These are phyloP conservation scores for Hormiphora californensis DNA, from an alignment of 37 sponge, comb jelly and placozoan genomes.

Conservation along the genomic window DNA sequence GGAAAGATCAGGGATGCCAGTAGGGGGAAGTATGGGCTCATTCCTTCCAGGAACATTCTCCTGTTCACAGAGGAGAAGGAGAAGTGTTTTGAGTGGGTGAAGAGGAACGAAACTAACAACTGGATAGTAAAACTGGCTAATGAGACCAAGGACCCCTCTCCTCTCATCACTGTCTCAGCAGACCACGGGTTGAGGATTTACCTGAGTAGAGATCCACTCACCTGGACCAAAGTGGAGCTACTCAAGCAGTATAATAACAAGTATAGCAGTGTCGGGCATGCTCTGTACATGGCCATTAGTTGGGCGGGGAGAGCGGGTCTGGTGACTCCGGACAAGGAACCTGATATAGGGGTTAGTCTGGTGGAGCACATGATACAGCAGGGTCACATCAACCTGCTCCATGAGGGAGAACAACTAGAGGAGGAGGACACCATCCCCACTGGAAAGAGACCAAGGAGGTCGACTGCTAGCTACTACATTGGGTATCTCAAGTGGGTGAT, in stretches of 20 bases:
- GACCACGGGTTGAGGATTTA: too few species aligned
- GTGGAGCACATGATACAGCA: slow-evolving; percentile 27
- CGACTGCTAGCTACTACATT: neutral
- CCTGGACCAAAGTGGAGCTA: neutral
- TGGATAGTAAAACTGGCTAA: too few species aligned
- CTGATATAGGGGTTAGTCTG: neutral
- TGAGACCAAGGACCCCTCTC: too few species aligned
- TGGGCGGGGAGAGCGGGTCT: slow-evolving; percentile 7
- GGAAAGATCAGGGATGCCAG: too few species aligned
- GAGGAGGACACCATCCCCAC: neutral
- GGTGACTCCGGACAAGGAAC: neutral
- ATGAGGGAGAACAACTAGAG: too few species aligned
- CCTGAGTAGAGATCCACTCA: too few species aligned
- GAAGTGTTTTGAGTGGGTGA: too few species aligned
- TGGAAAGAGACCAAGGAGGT: slow-evolving; percentile 1
- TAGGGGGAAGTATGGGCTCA: slow-evolving; percentile 6
- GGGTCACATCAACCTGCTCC: neutral
- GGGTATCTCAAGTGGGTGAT: slow-evolving; percentile 18
- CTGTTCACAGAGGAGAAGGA: too few species aligned
- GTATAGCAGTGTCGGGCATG: neutral
- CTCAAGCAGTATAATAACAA: neutral
- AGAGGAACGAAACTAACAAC: too few species aligned
- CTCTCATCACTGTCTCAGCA: too few species aligned
- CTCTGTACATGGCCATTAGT: neutral
- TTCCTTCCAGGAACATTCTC: too few species aligned